Evolutionary conservation across 2,888 invertebrate genomes (phyloP).

Genomic region (Campoplex capitator): DNA sequence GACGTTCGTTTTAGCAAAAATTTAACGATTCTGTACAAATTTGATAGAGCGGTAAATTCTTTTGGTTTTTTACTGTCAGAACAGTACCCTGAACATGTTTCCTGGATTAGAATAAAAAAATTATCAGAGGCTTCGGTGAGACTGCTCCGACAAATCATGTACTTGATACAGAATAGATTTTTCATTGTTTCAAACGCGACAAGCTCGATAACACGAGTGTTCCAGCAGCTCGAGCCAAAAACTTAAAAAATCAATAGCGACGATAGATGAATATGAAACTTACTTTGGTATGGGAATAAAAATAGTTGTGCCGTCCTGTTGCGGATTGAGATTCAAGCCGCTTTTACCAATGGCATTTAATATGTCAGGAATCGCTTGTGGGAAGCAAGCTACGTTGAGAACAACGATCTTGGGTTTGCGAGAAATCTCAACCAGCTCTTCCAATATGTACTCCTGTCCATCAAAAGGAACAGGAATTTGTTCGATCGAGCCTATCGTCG

Average conservation of each 20-base stretch:
- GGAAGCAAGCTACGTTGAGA: slow-evolving; percentile 93
- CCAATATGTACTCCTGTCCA: slow-evolving; percentile 92
- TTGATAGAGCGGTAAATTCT: too few species aligned
- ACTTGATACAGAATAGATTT: too few species aligned
- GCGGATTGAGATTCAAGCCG: slow-evolving; percentile 96
- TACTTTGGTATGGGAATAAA: slow-evolving; percentile 95
- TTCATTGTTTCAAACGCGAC: too few species aligned
- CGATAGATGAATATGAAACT: slow-evolving; percentile 73
- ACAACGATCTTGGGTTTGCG: slow-evolving; percentile 95
- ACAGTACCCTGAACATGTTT: too few species aligned
- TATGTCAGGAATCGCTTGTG: slow-evolving; percentile 93
- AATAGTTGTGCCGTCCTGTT: slow-evolving; percentile 96
- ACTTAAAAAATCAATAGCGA: background rate
- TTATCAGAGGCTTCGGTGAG: too few species aligned
- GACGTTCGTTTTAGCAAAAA: background rate
- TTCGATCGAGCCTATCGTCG: slow-evolving; percentile 93
- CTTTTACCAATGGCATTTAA: slow-evolving; percentile 91
- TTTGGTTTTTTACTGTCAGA: too few species aligned
- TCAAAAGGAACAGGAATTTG: slow-evolving; percentile 90
- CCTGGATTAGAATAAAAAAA: too few species aligned
- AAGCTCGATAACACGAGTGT: too few species aligned
- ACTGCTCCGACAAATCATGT: too few species aligned
- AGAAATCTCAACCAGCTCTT: slow-evolving; percentile 95
- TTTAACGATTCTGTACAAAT: background rate
- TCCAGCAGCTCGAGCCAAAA: too few species aligned